These are phyloP conservation scores for Xanthia icteritia DNA, from an alignment of 2,888 invertebrate species.

Conservation along the genomic window DNA sequence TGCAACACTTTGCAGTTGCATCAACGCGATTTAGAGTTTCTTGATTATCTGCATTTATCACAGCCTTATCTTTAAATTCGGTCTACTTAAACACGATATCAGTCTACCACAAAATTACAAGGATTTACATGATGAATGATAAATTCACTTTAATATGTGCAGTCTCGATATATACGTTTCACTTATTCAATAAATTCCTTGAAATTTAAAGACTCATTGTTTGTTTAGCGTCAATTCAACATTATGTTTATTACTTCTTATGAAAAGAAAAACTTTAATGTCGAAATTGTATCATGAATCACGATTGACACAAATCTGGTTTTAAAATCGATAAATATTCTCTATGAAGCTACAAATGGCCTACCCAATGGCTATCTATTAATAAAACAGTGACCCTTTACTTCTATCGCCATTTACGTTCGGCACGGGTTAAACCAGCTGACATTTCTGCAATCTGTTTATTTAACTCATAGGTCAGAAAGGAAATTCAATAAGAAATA, in stretches of 20 bases:
- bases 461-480: slow-evolving; percentile 1
- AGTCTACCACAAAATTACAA: slow-evolving; percentile 6
- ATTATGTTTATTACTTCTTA: background rate
- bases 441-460: background rate
- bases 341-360: slow-evolving; percentile 13
- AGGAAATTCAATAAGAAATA: background rate
- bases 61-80: slow-evolving; percentile 40
- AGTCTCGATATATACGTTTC: background rate
- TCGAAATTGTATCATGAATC: background rate
- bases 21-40: slow-evolving; percentile 2
- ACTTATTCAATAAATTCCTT: slow-evolving; percentile 6
- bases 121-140: slow-evolving; percentile 22
- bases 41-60: slow-evolving; percentile 10
- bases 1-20: slow-evolving; percentile 11
- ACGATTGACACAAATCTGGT: background rate
- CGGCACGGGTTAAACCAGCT: slow-evolving; percentile 9
- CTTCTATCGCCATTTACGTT: slow-evolving; percentile 8
- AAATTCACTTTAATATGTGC: slow-evolving; percentile 17
- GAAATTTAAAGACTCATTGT: slow-evolving; percentile 1
- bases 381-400: slow-evolving; percentile 14
- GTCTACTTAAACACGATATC: slow-evolving; percentile 19
- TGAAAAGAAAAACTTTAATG: background rate
- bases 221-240: background rate
- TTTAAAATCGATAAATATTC: background rate
- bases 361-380: slow-evolving; percentile 9